Evolutionary conservation across 2,888 invertebrate genomes (phyloP).

Genomic region (Idaea aversata): DNA sequence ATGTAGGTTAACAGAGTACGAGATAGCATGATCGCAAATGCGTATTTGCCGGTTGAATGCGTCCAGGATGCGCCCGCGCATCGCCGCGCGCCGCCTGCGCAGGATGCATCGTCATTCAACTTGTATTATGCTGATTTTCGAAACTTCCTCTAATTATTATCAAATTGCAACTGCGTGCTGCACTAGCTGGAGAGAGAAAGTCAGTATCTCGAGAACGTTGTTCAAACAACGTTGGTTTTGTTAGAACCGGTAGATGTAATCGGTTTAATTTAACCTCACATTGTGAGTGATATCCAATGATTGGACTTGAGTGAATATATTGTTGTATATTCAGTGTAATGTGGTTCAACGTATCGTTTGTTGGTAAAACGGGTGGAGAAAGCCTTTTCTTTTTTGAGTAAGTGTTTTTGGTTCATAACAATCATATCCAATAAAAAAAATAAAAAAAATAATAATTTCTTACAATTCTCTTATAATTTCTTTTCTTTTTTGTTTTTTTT

Average conservation of each 20-base stretch:
- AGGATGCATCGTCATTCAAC: slow-evolving; percentile 46
- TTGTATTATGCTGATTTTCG: slow-evolving; percentile 50
- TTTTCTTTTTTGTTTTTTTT: too few relatives aligned
- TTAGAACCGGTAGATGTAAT: slow-evolving; percentile 15
- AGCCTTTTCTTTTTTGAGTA: slow-evolving; percentile 58
- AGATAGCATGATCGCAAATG: slow-evolving; percentile 3
- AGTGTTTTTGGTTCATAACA: slow-evolving; percentile 34
- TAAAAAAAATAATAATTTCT: too few relatives aligned
- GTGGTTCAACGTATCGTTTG: slow-evolving; percentile 62
- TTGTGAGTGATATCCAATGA: slow-evolving; percentile 40
- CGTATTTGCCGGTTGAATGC: slow-evolving; percentile 27
- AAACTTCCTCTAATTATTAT: slow-evolving; percentile 61
- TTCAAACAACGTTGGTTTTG: slow-evolving; percentile 18
- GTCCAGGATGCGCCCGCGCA: slow-evolving; percentile 41
- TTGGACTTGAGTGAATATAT: slow-evolving; percentile 25
- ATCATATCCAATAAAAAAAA: too few relatives aligned
- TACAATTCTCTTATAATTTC: too few relatives aligned
- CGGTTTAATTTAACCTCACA: slow-evolving; percentile 23
- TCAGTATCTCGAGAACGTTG: slow-evolving; percentile 23
- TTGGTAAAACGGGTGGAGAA: slow-evolving; percentile 51
- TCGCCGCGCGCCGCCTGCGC: slow-evolving; percentile 16
- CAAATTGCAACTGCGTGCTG: slow-evolving; percentile 28
- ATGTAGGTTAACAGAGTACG: background rate
- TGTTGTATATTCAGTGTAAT: slow-evolving; percentile 33
- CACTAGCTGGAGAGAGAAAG: slow-evolving; percentile 10